Conservation (phyloP, 1,140 invertebrate species). For the Platorchestia sp. region DNA sequence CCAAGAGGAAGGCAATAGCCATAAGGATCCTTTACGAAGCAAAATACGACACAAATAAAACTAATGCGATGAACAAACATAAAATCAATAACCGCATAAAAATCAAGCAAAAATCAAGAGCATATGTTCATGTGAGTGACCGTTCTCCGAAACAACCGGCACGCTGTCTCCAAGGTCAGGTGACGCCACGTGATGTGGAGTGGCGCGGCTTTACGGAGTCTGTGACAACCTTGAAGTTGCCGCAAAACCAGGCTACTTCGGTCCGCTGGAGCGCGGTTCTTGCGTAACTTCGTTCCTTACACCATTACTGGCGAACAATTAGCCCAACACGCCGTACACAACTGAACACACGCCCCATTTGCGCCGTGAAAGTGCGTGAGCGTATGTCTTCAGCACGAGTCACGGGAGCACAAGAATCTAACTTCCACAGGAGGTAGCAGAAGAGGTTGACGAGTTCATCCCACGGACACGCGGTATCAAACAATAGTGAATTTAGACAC, state of each 20-base stretch:
- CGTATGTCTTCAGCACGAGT: neutral
- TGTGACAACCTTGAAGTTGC: neutral
- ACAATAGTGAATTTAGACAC: neutral
- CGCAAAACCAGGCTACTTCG: conserved; percentile 24
- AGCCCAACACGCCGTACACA: neutral
- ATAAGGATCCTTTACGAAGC: no score
- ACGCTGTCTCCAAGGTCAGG: neutral
- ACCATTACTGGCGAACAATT: neutral
- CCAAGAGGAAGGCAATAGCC: no score
- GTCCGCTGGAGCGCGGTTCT: neutral
- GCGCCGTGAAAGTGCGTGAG: neutral
- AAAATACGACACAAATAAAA: no score
- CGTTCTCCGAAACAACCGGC: neutral
- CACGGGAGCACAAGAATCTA: neutral
- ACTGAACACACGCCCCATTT: neutral
- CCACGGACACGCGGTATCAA: neutral
- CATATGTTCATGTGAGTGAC: neutral
- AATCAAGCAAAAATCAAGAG: neutral
- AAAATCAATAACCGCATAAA: no score
- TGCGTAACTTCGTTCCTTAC: neutral
- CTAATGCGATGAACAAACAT: no score
- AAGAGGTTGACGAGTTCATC: neutral
- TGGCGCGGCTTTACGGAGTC: neutral
- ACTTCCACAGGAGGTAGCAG: neutral
- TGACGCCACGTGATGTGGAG: neutral